These are phyloP conservation scores for Lophotriccus pileatus DNA, from an alignment of 2,797 vertebrate species.

Conservation along the genomic window DNA sequence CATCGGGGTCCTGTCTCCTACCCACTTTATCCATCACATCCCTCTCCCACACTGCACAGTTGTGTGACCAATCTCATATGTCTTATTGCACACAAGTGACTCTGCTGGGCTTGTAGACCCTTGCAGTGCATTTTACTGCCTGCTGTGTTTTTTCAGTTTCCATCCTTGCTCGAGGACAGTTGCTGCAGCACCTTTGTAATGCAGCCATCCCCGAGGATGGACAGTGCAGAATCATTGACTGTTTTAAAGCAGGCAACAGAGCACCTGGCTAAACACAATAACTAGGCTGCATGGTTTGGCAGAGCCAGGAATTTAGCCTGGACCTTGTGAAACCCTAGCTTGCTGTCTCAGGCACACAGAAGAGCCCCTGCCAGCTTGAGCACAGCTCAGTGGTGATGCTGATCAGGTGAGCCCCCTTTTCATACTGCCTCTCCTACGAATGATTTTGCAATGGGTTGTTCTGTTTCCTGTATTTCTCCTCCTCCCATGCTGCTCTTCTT, in stretches of 20 bases:
- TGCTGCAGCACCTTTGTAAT: neutral
- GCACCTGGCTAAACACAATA: neutral
- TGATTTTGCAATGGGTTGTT: neutral
- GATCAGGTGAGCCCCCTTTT: neutral
- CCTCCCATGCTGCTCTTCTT: neutral
- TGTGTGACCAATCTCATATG: accelerated
- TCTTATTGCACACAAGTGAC: neutral
- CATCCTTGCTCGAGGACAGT: accelerated
- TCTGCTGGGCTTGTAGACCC: neutral
- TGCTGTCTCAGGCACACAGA: neutral
- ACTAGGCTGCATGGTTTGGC: neutral
- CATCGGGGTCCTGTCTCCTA: neutral
- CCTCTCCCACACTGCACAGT: neutral
- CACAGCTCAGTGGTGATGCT: neutral
- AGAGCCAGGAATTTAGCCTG: neutral
- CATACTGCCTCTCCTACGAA: neutral
- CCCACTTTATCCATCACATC: neutral
- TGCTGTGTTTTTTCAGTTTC: neutral
- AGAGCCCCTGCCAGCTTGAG: neutral
- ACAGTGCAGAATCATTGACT: neutral
- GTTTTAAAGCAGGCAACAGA: neutral
- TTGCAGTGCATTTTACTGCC: neutral
- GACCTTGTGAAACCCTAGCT: neutral
- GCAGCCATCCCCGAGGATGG: neutral
- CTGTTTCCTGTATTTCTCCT: neutral